phyloP scores from a whole-genome alignment of 1,140 invertebrate species.

The Zeugodacus cucurbitae region DNA sequence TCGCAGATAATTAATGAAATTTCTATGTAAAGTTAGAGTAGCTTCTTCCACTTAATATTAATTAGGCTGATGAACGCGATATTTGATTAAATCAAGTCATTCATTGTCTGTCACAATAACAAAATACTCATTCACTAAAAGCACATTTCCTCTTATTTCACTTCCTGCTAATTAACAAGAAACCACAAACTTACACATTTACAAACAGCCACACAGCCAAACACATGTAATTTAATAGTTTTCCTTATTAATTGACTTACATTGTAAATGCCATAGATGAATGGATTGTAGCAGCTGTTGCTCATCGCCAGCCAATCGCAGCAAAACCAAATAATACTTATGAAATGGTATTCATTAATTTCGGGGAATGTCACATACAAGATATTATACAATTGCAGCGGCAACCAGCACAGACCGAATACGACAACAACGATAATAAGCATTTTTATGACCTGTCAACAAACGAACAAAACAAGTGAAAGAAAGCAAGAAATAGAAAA shows the following conservation, averaged over 20 bases:
- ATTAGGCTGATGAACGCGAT: too few relatives aligned
- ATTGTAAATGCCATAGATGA: slow-evolving; percentile 88
- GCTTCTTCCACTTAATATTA: too few relatives aligned
- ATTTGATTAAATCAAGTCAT: too few relatives aligned
- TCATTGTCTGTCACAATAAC: too few relatives aligned
- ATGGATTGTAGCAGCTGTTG: slow-evolving; percentile 87
- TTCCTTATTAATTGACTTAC: slow-evolving; percentile 71
- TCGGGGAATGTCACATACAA: slow-evolving; percentile 75
- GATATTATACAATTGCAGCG: slow-evolving; percentile 81
- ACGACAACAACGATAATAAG: slow-evolving; percentile 83
- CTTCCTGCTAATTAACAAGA: too few relatives aligned
- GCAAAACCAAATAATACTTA: slow-evolving; percentile 83
- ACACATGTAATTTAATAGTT: neutral
- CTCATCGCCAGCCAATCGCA: slow-evolving; percentile 89
- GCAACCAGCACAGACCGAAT: slow-evolving; percentile 85
- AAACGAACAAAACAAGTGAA: slow-evolving; percentile 6
- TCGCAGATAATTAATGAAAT: too few relatives aligned
- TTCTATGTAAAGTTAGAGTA: too few relatives aligned
- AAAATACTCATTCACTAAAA: too few relatives aligned
- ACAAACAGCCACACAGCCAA: neutral
- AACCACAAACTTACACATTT: neutral
- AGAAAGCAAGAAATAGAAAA: neutral
- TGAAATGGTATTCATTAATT: slow-evolving; percentile 81
- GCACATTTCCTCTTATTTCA: too few relatives aligned
- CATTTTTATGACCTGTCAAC: slow-evolving; percentile 85